Base-by-base conservation (phyloP, 2,888 invertebrate genomes). In the Mycalesis mineus region DNA sequence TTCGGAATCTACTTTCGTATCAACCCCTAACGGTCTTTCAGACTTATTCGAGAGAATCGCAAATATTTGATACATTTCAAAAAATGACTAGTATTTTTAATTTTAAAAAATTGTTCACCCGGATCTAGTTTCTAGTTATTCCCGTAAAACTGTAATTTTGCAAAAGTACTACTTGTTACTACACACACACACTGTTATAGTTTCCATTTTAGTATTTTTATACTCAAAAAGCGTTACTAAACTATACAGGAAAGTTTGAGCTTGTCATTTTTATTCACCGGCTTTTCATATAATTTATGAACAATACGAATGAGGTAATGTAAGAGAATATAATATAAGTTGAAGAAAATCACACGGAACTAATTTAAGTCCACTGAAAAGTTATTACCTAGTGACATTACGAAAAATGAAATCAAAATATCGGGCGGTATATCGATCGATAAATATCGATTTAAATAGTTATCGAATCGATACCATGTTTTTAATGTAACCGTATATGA, bases 201-300 rank as follows among this genome's bases (percentile, higher is more conserved):
- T 72, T 74, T 69, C 73, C 73, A 72, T 79, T 80, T 80, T 85
- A 78, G 79, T 81, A 83, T 84, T 84, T 88, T 87, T 87, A 80
- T 86, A 84, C 78, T 78, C 72, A 62, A 75, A 62, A 75, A 78
- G 74, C 71, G 73, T 76, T 74, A 72, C 75, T 74, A 75, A 80
- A 79, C 73, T 79, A 83, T 87, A 88, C 88, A 88, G 88, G 88
- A 84, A 88, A 75, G 81, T 77, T 80, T 80, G 87, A 88, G 88
- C 87, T 88, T 88, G 78, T 80, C 79, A 65, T 69, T 78, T 75
- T 78, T 74, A 78, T 79, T 78, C 71, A 73, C 75, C 68, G 71
- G 80, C 79, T 79, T 79, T 71, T 72, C 71, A 71, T 72, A 67
- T 66, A 58, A 73, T 78, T 73, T 69, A 60, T 56, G 55, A 37